These are phyloP conservation scores for Campoplex capitator DNA, from an alignment of 2,888 invertebrate genomes.

Conservation along the genomic window DNA sequence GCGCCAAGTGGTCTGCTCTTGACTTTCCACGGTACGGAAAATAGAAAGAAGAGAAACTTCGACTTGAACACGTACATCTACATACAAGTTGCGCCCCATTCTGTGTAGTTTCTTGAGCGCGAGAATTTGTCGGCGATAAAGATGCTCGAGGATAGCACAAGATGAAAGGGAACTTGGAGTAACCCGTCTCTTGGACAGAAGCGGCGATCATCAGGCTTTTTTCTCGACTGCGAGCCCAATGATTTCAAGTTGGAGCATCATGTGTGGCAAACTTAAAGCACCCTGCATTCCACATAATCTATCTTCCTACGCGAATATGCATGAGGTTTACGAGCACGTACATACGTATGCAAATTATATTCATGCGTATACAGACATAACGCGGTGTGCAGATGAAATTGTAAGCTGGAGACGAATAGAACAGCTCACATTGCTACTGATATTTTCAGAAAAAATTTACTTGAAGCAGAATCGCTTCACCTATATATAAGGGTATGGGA, in stretches of 20 bases:
- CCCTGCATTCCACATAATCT: constrained; percentile 69
- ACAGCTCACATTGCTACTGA: constrained; percentile 59
- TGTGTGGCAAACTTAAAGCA: constrained; percentile 52
- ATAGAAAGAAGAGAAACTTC: constrained; percentile 52
- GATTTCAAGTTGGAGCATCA: constrained; percentile 64
- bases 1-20: constrained; percentile 62
- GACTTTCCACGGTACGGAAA: constrained; percentile 66
- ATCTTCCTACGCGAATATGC: constrained; percentile 60
- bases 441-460: constrained; percentile 42
- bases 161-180: constrained; percentile 71
- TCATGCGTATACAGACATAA: not conserved
- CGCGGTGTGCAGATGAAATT: constrained; percentile 30
- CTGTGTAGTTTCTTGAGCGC: constrained; percentile 54
- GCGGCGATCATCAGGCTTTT: constrained; percentile 59
- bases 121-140: constrained; percentile 67
- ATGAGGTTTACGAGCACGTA: constrained; percentile 35
- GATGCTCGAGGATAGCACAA: constrained; percentile 63
- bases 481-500: not conserved
- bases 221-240: constrained; percentile 55
- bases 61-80: constrained; percentile 60
- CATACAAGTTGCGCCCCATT: constrained; percentile 61
- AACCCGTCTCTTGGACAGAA: constrained; percentile 55
- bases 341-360: constrained; percentile 24
- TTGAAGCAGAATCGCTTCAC: constrained; percentile 1
- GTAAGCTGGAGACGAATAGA: constrained; percentile 49